These are phyloP conservation scores for Agrypnus murinus DNA, from an alignment of 2,888 invertebrate genomes.

Conservation along the genomic window DNA sequence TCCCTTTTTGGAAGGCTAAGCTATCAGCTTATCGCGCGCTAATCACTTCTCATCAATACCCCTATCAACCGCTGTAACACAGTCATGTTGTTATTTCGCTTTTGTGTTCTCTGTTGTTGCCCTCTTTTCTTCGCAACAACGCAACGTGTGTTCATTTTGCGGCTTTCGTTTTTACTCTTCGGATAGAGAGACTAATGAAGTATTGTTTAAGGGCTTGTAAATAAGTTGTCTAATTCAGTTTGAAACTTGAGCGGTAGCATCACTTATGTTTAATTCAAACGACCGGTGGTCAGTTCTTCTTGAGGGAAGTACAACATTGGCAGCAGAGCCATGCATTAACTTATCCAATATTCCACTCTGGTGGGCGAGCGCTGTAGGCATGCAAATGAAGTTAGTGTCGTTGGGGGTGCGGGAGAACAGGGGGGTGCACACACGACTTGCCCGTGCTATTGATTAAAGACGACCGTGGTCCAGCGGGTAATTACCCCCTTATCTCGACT, in stretches of 20 bases:
- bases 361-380: conserved; percentile 69
- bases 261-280: conserved; percentile 51
- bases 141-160: not conserved
- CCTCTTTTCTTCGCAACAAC: conserved; percentile 24
- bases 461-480: conserved; percentile 71
- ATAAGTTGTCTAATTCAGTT: conserved; percentile 48
- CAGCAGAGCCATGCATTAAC: conserved; percentile 69
- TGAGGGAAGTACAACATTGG: conserved; percentile 55
- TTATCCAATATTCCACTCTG: conserved; percentile 71
- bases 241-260: conserved; percentile 45
- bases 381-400: conserved; percentile 72
- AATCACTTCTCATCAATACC: conserved; percentile 61
- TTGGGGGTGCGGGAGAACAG: conserved; percentile 57
- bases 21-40: conserved; percentile 59
- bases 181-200: conserved; percentile 15
- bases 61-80: conserved; percentile 53
- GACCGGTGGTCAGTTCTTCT: conserved; percentile 59
- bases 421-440: conserved; percentile 59
- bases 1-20: conserved; percentile 46
- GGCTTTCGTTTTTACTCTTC: not conserved
- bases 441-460: conserved; percentile 71
- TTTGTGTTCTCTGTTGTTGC: conserved; percentile 18
- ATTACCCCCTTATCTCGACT: conserved; percentile 69
- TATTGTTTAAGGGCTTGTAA: conserved; percentile 44
- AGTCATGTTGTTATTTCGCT: conserved; percentile 42